Base-by-base conservation (phyloP, 2,113 vertebrate genomes). In the Ginglymostoma cirratum region DNA sequence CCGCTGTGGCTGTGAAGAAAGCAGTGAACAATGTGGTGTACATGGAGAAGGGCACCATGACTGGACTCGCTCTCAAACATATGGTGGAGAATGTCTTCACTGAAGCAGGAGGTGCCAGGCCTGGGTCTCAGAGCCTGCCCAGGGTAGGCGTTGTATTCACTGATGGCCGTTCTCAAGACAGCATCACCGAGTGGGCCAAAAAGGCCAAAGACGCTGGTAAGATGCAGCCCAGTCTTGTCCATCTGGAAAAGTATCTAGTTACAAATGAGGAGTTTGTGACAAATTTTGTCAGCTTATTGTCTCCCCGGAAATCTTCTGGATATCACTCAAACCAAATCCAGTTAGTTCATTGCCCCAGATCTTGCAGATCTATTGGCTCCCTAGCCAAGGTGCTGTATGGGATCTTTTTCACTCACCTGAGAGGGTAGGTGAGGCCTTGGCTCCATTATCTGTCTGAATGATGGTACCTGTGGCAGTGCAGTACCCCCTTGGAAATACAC, bases 21-120 rank as follows among this genome's bases (percentile, higher is more conserved):
- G 99, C 99, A 0, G 99, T 99, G 61, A 98, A 98, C 98, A 98
- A 98, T 3, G 97, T 99, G 85, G 98, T 98, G 19, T 99, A 99
- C 97, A 99, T 99, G 99, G 99, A 99, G 97, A 99, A 99, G n/a
- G 99, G 99, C 0, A 99, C 99, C 42, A 99, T 99, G 99, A 99
- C 99, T 0, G 99, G 99, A 3, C 97, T 99, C 96, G 98, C 99
- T 0, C 98, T 99, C 93, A 99, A 98, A 67, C 99, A 99, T 97
- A 98, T 99, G 99, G 97, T 99, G 97, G 98, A 99, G 96, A 98
- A 98, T 97, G 99, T 99, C 96, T 99, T 99, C 97, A 98, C 98
- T 0, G 98, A 99, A 97, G 96, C 97, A 0, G 98, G 99, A 96
- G 97, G 99, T 19, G 97, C 98, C 96, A 97, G 99, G 83, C 96